Conservation (phyloP, 2,888 invertebrate genomes). For the Drosophila hamatofila region DNA sequence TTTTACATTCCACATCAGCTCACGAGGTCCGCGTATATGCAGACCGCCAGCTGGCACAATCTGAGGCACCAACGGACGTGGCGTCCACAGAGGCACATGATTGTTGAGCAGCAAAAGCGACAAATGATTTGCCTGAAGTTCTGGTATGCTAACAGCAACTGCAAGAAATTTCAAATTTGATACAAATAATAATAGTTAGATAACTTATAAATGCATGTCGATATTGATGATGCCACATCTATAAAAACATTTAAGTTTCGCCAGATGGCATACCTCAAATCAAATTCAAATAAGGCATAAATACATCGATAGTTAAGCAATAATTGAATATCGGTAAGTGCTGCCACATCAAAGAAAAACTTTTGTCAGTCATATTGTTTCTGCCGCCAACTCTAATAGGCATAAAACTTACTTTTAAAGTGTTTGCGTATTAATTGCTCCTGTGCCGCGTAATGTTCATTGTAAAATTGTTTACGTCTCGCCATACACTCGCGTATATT, state of each 20-base stretch:
- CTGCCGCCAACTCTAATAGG: conserved; percentile 16
- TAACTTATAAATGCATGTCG: too few relatives aligned
- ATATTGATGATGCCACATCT: too few relatives aligned
- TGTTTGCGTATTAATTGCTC: conserved; percentile 80
- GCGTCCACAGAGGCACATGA: conserved; percentile 85
- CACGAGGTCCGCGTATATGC: conserved; percentile 85
- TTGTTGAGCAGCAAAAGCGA: conserved; percentile 86
- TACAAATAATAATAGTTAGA: too few relatives aligned
- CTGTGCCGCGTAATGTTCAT: conserved; percentile 81
- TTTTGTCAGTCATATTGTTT: conserved; percentile 19
- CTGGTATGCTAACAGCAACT: conserved; percentile 68
- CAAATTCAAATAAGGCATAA: neutral
- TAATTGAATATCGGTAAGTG: neutral
- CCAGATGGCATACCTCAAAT: neutral
- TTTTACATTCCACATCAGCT: conserved; percentile 84
- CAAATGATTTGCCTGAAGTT: conserved; percentile 85
- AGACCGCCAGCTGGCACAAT: conserved; percentile 87
- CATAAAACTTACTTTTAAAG: conserved; percentile 74
- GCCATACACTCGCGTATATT: conserved; percentile 85
- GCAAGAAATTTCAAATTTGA: conserved; percentile 10
- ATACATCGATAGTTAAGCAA: neutral
- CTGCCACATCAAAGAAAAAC: conserved; percentile 1
- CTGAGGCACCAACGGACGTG: conserved; percentile 85
- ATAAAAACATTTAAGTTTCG: too few relatives aligned
- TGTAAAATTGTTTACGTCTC: conserved; percentile 77